These are phyloP conservation scores for Drosophila meridiana DNA, from an alignment of 2,888 invertebrate genomes.

Conservation along the genomic window DNA sequence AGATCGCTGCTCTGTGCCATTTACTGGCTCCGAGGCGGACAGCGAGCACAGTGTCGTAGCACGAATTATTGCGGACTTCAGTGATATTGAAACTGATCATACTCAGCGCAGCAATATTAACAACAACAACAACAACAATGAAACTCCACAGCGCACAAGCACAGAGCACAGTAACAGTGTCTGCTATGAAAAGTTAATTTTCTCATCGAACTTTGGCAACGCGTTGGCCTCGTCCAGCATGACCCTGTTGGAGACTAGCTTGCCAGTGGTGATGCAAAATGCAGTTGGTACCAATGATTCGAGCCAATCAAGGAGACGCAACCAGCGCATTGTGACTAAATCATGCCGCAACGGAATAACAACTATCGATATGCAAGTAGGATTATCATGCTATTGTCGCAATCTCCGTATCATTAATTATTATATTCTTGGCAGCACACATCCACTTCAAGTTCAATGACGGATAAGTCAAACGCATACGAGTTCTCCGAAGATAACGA, in stretches of 20 bases:
- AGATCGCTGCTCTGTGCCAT: slow-evolving; percentile 56
- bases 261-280: slow-evolving; percentile 48
- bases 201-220: slow-evolving; percentile 84
- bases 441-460: slow-evolving; percentile 87
- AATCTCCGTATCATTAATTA: background rate
- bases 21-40: slow-evolving; percentile 67
- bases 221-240: slow-evolving; percentile 33
- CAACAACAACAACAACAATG: slow-evolving; percentile 67
- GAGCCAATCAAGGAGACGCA: slow-evolving; percentile 78
- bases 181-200: slow-evolving; percentile 86
- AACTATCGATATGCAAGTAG: slow-evolving; percentile 81
- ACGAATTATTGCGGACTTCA: slow-evolving; percentile 88
- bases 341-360: slow-evolving; percentile 83
- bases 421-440: slow-evolving; percentile 37
- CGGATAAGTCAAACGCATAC: slow-evolving; percentile 87
- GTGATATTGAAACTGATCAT: slow-evolving; percentile 87
- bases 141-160: slow-evolving; percentile 36
- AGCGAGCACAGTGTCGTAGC: slow-evolving; percentile 87
- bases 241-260: slow-evolving; percentile 49
- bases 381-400: background rate
- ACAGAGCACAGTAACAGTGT: slow-evolving; percentile 22
- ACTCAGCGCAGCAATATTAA: slow-evolving; percentile 73
- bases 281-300: slow-evolving; percentile 42
- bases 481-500: slow-evolving; percentile 94
- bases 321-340: slow-evolving; percentile 84